A percentile compares a stretch with the other conserved stretches of the same genome.
These are phyloP conservation scores for Microplitis demolitor DNA, from an alignment of 1,140 invertebrate species.

Conservation along the genomic window DNA sequence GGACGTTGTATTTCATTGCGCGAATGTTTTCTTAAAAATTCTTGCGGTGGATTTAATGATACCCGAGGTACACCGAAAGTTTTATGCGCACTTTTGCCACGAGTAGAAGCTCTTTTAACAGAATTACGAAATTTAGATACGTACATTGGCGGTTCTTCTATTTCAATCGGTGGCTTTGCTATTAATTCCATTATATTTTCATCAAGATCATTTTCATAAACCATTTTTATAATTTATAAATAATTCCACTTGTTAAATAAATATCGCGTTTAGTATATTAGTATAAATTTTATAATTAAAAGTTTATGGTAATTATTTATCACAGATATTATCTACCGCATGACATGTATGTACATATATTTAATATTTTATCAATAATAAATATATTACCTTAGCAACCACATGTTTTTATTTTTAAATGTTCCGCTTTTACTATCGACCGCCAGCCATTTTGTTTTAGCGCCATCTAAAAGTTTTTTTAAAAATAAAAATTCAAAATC, in stretches of 20 bases:
- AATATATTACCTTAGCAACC: too few species aligned
- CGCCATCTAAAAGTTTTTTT: too few species aligned
- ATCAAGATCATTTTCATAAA: slow-evolving; percentile 1
- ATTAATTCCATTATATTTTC: slow-evolving; percentile 43
- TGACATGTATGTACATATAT: too few species aligned
- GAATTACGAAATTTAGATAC: slow-evolving; percentile 26
- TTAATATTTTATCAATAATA: too few species aligned
- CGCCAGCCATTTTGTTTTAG: too few species aligned
- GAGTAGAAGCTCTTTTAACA: neutral
- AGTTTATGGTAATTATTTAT: too few species aligned
- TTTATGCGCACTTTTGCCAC: slow-evolving; percentile 49
- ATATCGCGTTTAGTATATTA: too few species aligned
- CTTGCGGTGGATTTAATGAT: slow-evolving; percentile 60
- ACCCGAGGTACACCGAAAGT: slow-evolving; percentile 68
- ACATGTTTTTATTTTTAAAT: neutral
- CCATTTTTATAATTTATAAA: too few species aligned
- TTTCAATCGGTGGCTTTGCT: neutral
- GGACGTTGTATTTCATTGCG: slow-evolving; percentile 1
- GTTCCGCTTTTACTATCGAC: neutral
- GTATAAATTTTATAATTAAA: too few species aligned
- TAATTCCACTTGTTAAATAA: too few species aligned
- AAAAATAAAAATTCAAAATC: too few species aligned
- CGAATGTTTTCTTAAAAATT: slow-evolving; percentile 65
- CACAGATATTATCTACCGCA: too few species aligned
- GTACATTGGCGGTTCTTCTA: slow-evolving; percentile 17